Conservation (phyloP, 2,797 vertebrate species). For the Sebastes diploproa region DNA sequence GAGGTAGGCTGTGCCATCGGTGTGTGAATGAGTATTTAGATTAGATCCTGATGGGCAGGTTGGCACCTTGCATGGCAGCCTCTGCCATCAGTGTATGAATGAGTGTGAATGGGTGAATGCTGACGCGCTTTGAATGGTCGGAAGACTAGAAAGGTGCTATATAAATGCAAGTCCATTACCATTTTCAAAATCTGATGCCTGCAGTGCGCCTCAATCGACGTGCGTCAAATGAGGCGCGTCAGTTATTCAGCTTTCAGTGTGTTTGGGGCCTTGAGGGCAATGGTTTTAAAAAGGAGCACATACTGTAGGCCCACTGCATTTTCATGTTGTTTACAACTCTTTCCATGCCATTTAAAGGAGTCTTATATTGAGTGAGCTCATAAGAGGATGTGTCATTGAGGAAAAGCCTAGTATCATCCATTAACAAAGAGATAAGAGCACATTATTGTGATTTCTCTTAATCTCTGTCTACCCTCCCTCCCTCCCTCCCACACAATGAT, state of each 20-base stretch:
- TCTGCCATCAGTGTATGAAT: background rate
- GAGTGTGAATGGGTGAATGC: background rate
- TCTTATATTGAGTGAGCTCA: background rate
- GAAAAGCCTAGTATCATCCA: conserved; percentile 1
- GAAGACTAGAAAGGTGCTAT: no score
- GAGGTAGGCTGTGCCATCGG: no score
- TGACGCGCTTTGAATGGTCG: no score
- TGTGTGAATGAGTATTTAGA: no score
- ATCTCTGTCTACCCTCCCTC: background rate
- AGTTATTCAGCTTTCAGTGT: background rate
- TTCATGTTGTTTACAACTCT: background rate
- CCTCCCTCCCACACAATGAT: background rate
- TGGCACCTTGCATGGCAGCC: background rate
- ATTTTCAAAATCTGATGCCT: no score
- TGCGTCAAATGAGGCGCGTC: background rate
- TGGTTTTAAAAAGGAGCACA: background rate
- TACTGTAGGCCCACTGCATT: background rate
- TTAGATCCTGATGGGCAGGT: background rate
- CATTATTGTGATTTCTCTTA: conserved; percentile 31
- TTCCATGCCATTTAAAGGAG: background rate
- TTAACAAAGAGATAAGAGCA: conserved; percentile 36
- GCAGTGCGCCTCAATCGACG: no score
- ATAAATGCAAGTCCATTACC: no score
- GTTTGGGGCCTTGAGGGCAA: background rate
- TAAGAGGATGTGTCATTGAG: conserved; percentile 2